These are phyloP conservation scores for Eupeodes latifasciatus DNA, from an alignment of 2,888 invertebrate genomes.

Conservation along the genomic window DNA sequence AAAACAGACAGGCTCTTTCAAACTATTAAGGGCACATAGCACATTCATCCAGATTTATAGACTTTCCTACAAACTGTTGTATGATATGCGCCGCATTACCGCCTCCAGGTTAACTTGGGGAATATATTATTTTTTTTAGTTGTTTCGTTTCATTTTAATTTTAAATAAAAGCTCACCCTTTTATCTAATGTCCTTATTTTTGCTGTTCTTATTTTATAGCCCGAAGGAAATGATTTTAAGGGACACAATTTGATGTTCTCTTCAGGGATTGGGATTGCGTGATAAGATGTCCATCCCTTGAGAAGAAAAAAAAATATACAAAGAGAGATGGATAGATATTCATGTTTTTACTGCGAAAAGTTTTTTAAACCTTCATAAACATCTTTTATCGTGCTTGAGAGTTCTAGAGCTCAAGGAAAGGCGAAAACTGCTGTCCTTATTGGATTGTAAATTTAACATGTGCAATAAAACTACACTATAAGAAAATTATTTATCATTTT, in stretches of 20 bases:
- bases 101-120: conserved; percentile 55
- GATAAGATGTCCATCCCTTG: conserved; percentile 50
- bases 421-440: conserved; percentile 47
- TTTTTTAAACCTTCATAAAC: conserved; percentile 65
- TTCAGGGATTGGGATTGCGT: conserved; percentile 47
- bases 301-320: background rate
- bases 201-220: conserved; percentile 14
- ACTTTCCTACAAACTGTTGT: conserved; percentile 43
- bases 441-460: background rate
- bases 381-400: conserved; percentile 54
- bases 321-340: background rate
- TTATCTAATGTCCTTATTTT: conserved; percentile 55
- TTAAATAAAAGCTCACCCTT: conserved; percentile 53
- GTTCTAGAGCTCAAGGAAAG: conserved; percentile 31
- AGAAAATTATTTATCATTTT: background rate
- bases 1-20: conserved; percentile 17
- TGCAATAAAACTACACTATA: background rate
- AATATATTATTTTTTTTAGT: conserved; percentile 7
- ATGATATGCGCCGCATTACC: background rate
- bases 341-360: conserved; percentile 25
- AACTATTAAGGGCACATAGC: conserved; percentile 34
- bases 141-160: conserved; percentile 23
- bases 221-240: conserved; percentile 53
- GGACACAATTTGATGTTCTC: conserved; percentile 50
- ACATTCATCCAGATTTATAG: conserved; percentile 38